Evolutionary conservation across 2,113 vertebrate species (phyloP).

Genomic region (Camelus dromedarius): DNA sequence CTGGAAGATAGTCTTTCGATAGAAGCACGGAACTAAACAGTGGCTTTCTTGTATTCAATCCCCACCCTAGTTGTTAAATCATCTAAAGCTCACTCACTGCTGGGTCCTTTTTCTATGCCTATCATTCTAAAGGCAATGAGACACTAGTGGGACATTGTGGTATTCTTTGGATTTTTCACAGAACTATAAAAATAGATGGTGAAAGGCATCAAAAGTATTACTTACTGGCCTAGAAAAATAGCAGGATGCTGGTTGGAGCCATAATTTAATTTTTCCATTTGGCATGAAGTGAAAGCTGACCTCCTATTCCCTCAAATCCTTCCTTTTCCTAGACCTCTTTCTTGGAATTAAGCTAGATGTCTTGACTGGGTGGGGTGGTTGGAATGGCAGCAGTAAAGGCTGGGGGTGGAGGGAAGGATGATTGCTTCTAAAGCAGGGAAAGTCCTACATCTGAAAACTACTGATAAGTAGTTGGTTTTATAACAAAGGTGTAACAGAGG

Average conservation of each 20-base stretch:
- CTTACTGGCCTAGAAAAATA: background rate
- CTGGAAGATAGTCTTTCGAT: background rate
- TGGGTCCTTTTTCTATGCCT: background rate
- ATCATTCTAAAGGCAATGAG: background rate
- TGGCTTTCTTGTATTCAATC: background rate
- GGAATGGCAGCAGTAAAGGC: background rate
- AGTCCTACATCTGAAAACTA: background rate
- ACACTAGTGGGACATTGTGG: background rate
- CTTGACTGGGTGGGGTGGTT: background rate
- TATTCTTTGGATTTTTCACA: conserved; percentile 2
- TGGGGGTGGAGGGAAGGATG: background rate
- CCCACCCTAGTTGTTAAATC: background rate
- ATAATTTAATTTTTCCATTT: background rate
- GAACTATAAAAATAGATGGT: background rate
- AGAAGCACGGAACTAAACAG: background rate
- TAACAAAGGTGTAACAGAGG: background rate
- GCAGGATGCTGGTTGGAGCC: background rate
- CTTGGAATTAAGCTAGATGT: background rate
- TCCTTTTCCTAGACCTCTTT: conserved; percentile 9
- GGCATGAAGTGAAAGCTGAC: background rate
- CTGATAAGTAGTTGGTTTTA: background rate
- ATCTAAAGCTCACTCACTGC: background rate
- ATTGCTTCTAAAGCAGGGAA: background rate
- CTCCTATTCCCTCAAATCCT: background rate
- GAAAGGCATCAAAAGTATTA: background rate